A percentile compares a stretch with the other conserved stretches of the same genome.
These are phyloP conservation scores for Cottoperca gobio DNA, from an alignment of 2,797 vertebrate genomes.

Conservation along the genomic window DNA sequence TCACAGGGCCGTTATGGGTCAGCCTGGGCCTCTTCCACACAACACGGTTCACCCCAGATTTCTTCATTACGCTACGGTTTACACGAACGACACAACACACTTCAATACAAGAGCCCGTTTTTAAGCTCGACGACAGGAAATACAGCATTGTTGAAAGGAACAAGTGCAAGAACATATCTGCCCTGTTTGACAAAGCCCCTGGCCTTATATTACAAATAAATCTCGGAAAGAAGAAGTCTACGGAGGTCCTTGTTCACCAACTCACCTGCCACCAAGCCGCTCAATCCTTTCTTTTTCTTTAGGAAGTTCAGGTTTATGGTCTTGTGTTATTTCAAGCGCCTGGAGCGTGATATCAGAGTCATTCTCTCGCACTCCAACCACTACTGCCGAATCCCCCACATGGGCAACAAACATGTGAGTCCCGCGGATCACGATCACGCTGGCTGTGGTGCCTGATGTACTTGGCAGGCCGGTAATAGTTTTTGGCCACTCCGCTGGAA, in stretches of 20 bases:
- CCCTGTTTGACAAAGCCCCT: neutral
- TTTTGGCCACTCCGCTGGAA: slow-evolving; percentile 95
- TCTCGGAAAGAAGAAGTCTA: no score
- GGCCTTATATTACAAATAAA: neutral
- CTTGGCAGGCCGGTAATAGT: slow-evolving; percentile 95
- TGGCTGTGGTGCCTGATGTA: slow-evolving; percentile 96
- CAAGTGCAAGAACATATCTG: neutral
- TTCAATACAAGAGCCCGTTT: neutral
- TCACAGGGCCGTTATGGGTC: slow-evolving; percentile 95
- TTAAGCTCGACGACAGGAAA: neutral
- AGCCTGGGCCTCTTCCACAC: slow-evolving; percentile 98
- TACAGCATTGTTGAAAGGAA: neutral
- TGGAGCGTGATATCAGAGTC: slow-evolving; percentile 90
- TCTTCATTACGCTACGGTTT: slow-evolving; percentile 94
- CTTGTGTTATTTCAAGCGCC: slow-evolving; percentile 95
- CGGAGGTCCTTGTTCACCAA: neutral
- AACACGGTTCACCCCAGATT: slow-evolving; percentile 97
- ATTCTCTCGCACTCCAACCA: slow-evolving; percentile 93
- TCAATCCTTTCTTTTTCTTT: slow-evolving; percentile 96
- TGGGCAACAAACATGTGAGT: slow-evolving; percentile 97
- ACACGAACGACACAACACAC: neutral
- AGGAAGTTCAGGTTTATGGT: slow-evolving; percentile 96
- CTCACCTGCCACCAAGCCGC: slow-evolving; percentile 94
- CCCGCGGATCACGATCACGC: slow-evolving; percentile 94
- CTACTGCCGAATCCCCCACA: slow-evolving; percentile 95